Base-by-base conservation (phyloP, 2,797 vertebrate species). In the Selene dorsalis region DNA sequence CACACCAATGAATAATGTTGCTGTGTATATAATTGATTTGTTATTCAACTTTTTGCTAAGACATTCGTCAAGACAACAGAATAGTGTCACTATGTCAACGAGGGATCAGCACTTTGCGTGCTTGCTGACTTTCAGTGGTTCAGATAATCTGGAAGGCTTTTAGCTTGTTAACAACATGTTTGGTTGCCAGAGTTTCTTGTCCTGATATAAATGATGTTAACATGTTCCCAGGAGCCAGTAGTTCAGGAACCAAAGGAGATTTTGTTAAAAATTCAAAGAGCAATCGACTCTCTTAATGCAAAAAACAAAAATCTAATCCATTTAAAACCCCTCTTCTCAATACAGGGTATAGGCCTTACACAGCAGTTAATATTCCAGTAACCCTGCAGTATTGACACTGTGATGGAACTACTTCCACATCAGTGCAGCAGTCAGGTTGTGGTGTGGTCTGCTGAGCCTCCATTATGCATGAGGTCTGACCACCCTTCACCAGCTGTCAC, bases 401-500 rank as follows among this genome's bases (percentile, higher is more conserved):
- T 85, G 88, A 84, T 88, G 84, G 84, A 87, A 75, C 78, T 79
- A 79, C 88, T 84, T 88, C 82, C 89, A 89, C 88, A 90, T 90
- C 88, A 85, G 87, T 86, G 87, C 78, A 71, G 88, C 84, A 85
- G 87, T 87, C 83, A 80, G 88, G 77, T 86, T 87, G 87, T 78
- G 75, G 82, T 78, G 85, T 76, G 85, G 84, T 89, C 82, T 52
- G 83, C 87, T 84, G 83, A 75, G 89, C 81, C 89, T 94, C 87
- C 90, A 93, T 94, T 93, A 94, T 94, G 91, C 91, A 94, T 93
- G 89, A 94, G 89, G 75, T 72, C 91, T 88, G 91, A 92, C 92
- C 91, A 92, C 91, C 91, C 93, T 92, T 94, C 92, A 94, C 87
- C 93, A 93, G 92, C 92, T 94, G 93, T 94, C 94, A 93, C 88